phyloP scores from a whole-genome alignment of 92 coral and sea anemone species.

The Blastomussa wellsi region DNA sequence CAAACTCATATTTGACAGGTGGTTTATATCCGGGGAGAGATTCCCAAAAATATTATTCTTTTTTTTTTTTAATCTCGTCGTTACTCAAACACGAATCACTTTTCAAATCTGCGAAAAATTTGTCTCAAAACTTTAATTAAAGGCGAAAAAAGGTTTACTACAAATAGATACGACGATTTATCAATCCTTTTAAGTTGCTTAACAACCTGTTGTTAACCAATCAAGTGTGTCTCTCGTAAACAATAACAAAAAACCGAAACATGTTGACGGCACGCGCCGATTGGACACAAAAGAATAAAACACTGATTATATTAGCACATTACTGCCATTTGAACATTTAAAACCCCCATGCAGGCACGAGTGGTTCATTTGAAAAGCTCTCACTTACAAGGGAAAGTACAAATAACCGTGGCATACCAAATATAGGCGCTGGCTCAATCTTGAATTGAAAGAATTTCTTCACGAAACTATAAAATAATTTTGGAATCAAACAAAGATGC shows the following conservation, averaged over 20 bases:
- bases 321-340: constrained; percentile 46
- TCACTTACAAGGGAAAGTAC: constrained; percentile 1
- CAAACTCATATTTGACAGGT: constrained; percentile 19
- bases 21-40: constrained; percentile 5
- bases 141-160: not conserved
- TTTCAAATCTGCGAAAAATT: not conserved
- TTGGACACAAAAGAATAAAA: constrained; percentile 54
- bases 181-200: constrained; percentile 20
- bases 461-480: no score
- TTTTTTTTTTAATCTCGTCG: not conserved
- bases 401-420: not conserved
- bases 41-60: not conserved
- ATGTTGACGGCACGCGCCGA: constrained; percentile 48
- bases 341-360: constrained; percentile 63
- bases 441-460: not conserved
- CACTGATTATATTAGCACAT: constrained; percentile 63
- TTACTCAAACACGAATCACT: not conserved
- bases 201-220: constrained; percentile 64
- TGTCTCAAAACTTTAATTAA: not conserved
- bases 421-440: not conserved
- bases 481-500: constrained; percentile 52
- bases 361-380: constrained; percentile 50
- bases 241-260: constrained; percentile 43
- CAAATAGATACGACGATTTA: not conserved
- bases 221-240: constrained; percentile 39